phyloP scores from a whole-genome alignment of 2,113 vertebrate species.

The Gulo gulo region DNA sequence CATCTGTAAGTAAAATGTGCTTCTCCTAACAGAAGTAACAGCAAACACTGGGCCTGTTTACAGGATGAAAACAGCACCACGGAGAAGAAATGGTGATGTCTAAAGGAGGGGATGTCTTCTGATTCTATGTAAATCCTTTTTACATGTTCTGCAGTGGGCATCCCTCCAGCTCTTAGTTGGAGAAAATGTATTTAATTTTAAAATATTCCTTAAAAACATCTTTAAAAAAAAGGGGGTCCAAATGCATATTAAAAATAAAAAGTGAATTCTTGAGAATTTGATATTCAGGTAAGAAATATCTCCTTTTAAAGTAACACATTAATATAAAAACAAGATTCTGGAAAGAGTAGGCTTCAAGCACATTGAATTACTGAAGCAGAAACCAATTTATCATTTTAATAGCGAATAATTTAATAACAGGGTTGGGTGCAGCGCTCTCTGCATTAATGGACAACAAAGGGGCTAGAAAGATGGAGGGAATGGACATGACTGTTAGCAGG shows the following conservation, averaged over 20 bases:
- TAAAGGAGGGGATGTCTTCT: not conserved
- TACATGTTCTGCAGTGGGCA: not conserved
- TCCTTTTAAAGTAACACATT: not conserved
- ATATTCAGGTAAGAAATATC: not conserved
- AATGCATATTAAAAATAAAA: not conserved
- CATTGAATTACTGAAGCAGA: slow-evolving; percentile 52
- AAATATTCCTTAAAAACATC: not conserved
- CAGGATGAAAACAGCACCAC: not conserved
- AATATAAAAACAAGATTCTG: slow-evolving; percentile 10
- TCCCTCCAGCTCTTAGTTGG: not conserved
- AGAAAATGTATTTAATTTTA: not conserved
- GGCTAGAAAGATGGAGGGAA: not conserved
- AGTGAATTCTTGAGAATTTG: not conserved
- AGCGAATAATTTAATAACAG: slow-evolving; percentile 60
- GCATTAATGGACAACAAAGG: slow-evolving; percentile 14
- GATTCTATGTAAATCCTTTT: not conserved
- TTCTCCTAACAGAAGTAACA: not conserved
- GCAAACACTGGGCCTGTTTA: not conserved
- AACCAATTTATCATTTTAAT: slow-evolving; percentile 68
- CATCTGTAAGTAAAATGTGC: not conserved
- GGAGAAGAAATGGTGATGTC: not conserved
- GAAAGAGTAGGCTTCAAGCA: slow-evolving; percentile 31
- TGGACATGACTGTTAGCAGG: not conserved
- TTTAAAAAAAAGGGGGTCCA: not conserved
- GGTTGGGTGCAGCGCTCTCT: not conserved